Base-by-base conservation (phyloP, 2,888 invertebrate genomes). In the Tinea trinotella region DNA sequence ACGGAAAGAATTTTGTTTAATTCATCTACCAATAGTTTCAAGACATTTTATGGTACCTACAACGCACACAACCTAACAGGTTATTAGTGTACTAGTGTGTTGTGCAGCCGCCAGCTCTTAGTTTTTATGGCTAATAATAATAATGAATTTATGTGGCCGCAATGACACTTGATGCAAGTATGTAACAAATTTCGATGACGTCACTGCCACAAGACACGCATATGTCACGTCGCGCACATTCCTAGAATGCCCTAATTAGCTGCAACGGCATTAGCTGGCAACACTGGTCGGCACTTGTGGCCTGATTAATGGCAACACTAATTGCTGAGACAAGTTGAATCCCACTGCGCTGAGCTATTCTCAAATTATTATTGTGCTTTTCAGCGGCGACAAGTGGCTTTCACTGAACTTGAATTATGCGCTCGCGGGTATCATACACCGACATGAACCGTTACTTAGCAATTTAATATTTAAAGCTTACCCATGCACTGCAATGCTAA, bases 251-350 rank as follows among this genome's bases (percentile, higher is more conserved):
- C 59, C 63, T 71, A 72, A 74, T 68, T 68, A 70, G 52, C 52
- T 34, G 61, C 60, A 55, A 49, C 36, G 34, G 24, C 24, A 24
- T 24, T 24, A 24, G 50, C 50, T 50, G 22, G 50, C 50, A 50
- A 48, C 50, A 24, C 24, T 22, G 55, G 59, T 60, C 61, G 50
- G 55, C 71, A 74, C 70, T 70, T 68, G 76, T 60, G 61, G 59
- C 60, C 63, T 77, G 76, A 76, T 74, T 76, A 75, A 77, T 74
- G 71, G 58, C 55, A 58, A 55, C 56, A 62, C 67, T 77, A 76
- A 77, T 77, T 75, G 71, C 66, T 56, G 61, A 17, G 52, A 52
- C 52, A 52, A 52, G 48, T 24, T 22, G 50, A 50, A 50, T 50
- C 50, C 48, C 46, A 46, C n/a, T n/a, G 46, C 10, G 18, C 13